These are phyloP conservation scores for Marcusenius ussheri DNA, from an alignment of 2,113 vertebrate genomes.

Conservation along the genomic window DNA sequence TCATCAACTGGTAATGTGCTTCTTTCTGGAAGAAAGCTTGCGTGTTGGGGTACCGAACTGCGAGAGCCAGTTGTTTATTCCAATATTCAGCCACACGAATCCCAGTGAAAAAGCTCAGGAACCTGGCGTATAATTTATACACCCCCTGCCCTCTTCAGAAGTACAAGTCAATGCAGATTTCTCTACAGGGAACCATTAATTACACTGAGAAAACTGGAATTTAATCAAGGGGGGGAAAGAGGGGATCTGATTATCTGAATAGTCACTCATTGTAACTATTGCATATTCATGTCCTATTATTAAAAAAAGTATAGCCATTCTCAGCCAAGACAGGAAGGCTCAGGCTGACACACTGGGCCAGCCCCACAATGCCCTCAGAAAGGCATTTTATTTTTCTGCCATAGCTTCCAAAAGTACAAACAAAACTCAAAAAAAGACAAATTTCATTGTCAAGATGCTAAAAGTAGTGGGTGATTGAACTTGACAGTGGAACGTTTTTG, in stretches of 20 bases:
- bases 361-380: neutral
- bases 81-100: neutral
- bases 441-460: neutral
- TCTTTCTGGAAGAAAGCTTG: neutral
- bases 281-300: constrained; percentile 13
- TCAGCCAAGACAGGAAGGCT: constrained; percentile 6
- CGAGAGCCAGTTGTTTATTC: neutral
- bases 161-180: neutral
- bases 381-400: neutral
- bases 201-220: constrained; percentile 2
- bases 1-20: neutral
- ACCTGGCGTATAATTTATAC: neutral
- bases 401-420: neutral
- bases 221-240: neutral
- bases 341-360: neutral
- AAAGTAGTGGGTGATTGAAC: neutral
- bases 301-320: neutral
- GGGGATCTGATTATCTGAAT: constrained; percentile 11
- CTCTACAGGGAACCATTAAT: constrained; percentile 8
- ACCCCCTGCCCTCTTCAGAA: neutral
- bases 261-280: neutral
- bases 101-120: neutral
- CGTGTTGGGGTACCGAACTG: neutral
- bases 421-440: neutral
- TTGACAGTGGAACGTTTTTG: constrained; percentile 11